Base-by-base conservation (phyloP, 2,113 vertebrate species). In the Anarhynchus alexandrinus region DNA sequence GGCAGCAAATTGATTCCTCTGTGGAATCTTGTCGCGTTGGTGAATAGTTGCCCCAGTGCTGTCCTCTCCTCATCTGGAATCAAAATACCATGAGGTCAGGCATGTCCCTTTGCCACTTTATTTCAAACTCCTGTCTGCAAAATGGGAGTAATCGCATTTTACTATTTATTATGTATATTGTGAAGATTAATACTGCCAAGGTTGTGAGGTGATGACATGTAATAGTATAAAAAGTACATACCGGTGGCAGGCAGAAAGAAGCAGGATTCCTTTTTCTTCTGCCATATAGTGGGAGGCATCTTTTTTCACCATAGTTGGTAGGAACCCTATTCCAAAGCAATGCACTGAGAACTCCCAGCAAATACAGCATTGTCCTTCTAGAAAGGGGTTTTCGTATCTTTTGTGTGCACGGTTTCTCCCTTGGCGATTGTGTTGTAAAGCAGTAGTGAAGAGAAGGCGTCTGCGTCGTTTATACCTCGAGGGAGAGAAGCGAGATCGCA, bases 321-420 rank as follows among this genome's bases (percentile, higher is more conserved):
- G 47, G 38, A 84, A 9, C 14, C 11, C 65, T 38, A 34, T 67
- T 89, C 73, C 40, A 57, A 55, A 91, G 61, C 55, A 59, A 1
- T 22, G 32, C 20, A 12, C 22, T n/a, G 43, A 59, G 47, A 82
- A 58, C 26, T 85, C 65, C 47, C 25, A 47, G 61, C 32, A 70
- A 23, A 55, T 26, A 4, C 10, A 15, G 12, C 2, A 0, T 14
- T 38, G 7, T 30, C 40, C 6, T 20, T 51, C 6, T 1, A 27
- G 81, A 78, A 47, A 13, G 19, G 36, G 23, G 11, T 55, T 84
- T 86, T 86, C 6, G 6, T 82, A 1, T 43, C 66, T 83, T 65
- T 23, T 16, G 1, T 38, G 66, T 42, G 20, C 7, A 1, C 66
- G 51, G 4, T 77, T 92, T 79, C 52, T 79, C n/a, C 57, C 8